Evolutionary conservation across 2,113 vertebrate species (phyloP).

Genomic region (Miniopterus natalensis): DNA sequence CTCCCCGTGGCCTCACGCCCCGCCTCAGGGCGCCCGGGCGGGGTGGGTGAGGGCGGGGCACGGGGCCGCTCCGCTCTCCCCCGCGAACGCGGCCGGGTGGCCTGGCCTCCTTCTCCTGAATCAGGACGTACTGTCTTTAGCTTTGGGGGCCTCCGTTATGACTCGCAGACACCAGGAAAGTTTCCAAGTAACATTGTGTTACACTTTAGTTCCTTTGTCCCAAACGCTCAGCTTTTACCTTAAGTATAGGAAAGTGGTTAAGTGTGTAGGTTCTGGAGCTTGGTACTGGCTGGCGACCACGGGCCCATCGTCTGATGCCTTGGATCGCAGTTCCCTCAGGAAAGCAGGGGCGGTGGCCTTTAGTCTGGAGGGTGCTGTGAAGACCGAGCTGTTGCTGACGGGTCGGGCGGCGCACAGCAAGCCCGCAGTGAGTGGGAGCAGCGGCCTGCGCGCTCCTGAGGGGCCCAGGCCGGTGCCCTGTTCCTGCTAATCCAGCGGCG

Average conservation of each 20-base stretch:
- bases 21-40: no score
- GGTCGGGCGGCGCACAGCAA: neutral
- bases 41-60: neutral
- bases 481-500: neutral
- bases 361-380: neutral
- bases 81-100: neutral
- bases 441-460: neutral
- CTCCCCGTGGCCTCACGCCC: neutral
- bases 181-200: conserved; percentile 17
- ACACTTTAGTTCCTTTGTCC: neutral
- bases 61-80: neutral
- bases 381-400: neutral
- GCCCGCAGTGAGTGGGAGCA: neutral
- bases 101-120: neutral
- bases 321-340: neutral
- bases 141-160: conserved; percentile 15
- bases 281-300: neutral
- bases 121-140: neutral
- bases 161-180: neutral
- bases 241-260: neutral
- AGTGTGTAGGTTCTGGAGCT: neutral
- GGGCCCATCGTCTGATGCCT: neutral
- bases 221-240: neutral
- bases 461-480: neutral
- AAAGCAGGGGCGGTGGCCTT: neutral